Conservation (phyloP, 2,888 invertebrate species). For the Nebria brevicollis region DNA sequence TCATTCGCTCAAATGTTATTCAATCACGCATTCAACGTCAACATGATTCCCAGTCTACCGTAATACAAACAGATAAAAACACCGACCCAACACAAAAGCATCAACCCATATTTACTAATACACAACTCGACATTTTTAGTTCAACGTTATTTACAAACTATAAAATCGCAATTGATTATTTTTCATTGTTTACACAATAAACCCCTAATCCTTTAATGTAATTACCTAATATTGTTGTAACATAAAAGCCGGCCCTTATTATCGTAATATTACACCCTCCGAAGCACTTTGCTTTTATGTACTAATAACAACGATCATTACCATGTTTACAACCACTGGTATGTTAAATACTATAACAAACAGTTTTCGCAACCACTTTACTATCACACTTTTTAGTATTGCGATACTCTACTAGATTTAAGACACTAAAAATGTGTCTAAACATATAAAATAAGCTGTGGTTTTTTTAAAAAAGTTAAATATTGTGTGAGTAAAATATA, state of each 20-base stretch:
- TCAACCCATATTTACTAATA: not conserved
- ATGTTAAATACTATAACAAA: not conserved
- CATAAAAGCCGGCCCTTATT: not conserved
- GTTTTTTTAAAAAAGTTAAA: too few relatives aligned
- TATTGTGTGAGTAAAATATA: too few relatives aligned
- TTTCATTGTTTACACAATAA: not conserved
- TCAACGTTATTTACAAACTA: too few relatives aligned
- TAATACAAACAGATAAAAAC: not conserved
- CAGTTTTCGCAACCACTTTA: conserved; percentile 14
- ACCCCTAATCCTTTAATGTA: not conserved
- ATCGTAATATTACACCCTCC: not conserved
- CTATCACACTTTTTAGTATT: not conserved
- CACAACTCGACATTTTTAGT: too few relatives aligned
- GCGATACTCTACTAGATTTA: too few relatives aligned
- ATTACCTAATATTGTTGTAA: not conserved
- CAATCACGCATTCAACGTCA: conserved; percentile 1
- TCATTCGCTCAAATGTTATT: conserved; percentile 1
- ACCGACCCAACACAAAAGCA: not conserved
- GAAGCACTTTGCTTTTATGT: conserved; percentile 5
- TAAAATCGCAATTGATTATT: too few relatives aligned
- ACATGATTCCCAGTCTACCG: not conserved
- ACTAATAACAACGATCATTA: conserved; percentile 25
- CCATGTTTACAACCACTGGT: conserved; percentile 26
- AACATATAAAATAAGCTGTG: too few relatives aligned
- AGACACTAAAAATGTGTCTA: too few relatives aligned